These are phyloP conservation scores for Ceratosolen solmsi DNA, from an alignment of 1,140 invertebrate species.

Conservation along the genomic window DNA sequence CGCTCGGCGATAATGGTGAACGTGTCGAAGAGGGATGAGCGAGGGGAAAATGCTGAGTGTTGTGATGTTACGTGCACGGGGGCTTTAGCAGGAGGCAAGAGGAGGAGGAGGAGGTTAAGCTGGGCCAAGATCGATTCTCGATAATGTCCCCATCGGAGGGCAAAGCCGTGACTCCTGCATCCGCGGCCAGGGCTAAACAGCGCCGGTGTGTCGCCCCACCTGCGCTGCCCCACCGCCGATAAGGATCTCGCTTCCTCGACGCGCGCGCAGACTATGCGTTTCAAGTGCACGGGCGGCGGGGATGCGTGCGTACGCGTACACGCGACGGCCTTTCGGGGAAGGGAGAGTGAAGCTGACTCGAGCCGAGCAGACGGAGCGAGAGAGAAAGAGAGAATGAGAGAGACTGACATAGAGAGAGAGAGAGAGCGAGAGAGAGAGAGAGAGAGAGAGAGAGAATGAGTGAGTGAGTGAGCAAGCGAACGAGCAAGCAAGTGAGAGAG, in stretches of 20 bases:
- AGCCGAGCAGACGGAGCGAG: background rate
- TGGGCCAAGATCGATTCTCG: background rate
- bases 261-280: constrained; percentile 18
- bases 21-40: no score
- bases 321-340: constrained; percentile 46
- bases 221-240: constrained; percentile 9
- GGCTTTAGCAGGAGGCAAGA: no score
- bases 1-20: no score
- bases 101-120: background rate
- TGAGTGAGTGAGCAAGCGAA: background rate
- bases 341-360: background rate
- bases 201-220: constrained; percentile 45
- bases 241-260: constrained; percentile 26
- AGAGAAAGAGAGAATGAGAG: background rate
- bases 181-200: constrained; percentile 51
- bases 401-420: background rate
- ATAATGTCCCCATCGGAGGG: background rate
- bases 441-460: background rate
- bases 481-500: background rate
- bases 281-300: constrained; percentile 29
- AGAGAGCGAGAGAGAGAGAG: background rate
- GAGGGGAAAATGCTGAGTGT: no score
- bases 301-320: constrained; percentile 47
- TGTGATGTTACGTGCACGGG: no score
- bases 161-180: no score